Base-by-base conservation (phyloP, 2,888 invertebrate species). In the Priocnemis perturbator region DNA sequence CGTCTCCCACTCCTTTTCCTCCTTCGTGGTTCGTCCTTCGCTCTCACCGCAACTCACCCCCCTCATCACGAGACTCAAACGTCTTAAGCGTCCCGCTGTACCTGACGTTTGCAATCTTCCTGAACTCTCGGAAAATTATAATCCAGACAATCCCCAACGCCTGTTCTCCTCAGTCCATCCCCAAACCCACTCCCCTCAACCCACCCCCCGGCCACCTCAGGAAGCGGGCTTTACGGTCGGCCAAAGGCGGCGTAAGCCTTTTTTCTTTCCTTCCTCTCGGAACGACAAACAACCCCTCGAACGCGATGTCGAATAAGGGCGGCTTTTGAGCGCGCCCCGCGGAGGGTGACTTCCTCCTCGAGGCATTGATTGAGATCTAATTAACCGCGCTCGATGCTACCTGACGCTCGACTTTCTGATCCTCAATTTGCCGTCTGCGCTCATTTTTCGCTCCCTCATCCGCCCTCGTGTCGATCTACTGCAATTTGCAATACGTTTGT, bases 71-170 rank as follows among this genome's bases (percentile, higher is more conserved):
- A 52, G 37, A 37, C 67, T 65, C 67, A 77, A 70, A 76, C 67
- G 71, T 76, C 71, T 76, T 67, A 76, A 76, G 62, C 78, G 73
- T 65, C 69, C 20, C 68, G 61, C 78, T 88, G 88, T 83, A 83
- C 81, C 81, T 88, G 89, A 88, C 88, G 80, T 86, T 83, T 78
- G 85, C 87, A 89, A 89, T 88, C 85, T 87, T 83, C 83, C 80
- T 76, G 78, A 79, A 72, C 76, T 80, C 77, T 71, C 71, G 76
- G 82, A 83, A 85, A 88, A 88, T 89, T 88, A 88, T 89, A 87
- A 85, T 84, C 83, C 82, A 78, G 64, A 67, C 74, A 56, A 68
- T 65, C 37, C 53, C 23, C 17, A 19, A 23, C 45, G 56, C 52
- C 64, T 20, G 17, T 45, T 15, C 44, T 23, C 21, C 26, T 45